phyloP scores from a whole-genome alignment of 2,113 vertebrate genomes.

The Climacteris rufus region DNA sequence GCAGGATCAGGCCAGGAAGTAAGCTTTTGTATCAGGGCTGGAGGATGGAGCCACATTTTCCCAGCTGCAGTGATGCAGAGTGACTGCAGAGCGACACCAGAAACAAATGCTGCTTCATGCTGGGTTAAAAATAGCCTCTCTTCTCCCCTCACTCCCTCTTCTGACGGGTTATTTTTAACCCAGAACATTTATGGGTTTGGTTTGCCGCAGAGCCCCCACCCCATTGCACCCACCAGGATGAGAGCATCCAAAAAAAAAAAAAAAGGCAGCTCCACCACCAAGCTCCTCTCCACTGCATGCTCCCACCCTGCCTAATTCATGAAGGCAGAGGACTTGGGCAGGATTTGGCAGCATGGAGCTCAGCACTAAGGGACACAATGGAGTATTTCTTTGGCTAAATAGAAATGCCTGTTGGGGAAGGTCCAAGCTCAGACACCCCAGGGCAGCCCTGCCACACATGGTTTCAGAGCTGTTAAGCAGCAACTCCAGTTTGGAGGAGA shows the following conservation, averaged over 20 bases:
- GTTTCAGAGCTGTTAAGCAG: background rate
- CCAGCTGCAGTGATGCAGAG: background rate
- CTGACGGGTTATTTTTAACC: conserved; percentile 38
- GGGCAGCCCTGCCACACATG: background rate
- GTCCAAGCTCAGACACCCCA: background rate
- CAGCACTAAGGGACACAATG: background rate
- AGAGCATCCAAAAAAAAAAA: background rate
- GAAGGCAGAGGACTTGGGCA: background rate
- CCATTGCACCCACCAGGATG: background rate
- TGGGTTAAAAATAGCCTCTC: conserved; percentile 45
- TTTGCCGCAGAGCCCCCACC: conserved; percentile 24
- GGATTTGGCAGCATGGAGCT: background rate
- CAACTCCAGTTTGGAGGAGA: background rate
- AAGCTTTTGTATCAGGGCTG: background rate
- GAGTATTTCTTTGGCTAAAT: background rate
- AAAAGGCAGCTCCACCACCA: background rate
- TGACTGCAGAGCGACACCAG: conserved; percentile 18
- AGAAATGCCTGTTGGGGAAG: background rate
- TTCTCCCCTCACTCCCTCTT: background rate
- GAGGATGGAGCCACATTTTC: background rate
- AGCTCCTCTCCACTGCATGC: background rate
- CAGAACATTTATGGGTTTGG: background rate
- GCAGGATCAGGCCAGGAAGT: background rate
- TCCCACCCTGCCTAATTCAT: background rate
- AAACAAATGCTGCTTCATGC: background rate